These are phyloP conservation scores for Symphodus melops DNA, from an alignment of 2,113 vertebrate species.

Conservation along the genomic window DNA sequence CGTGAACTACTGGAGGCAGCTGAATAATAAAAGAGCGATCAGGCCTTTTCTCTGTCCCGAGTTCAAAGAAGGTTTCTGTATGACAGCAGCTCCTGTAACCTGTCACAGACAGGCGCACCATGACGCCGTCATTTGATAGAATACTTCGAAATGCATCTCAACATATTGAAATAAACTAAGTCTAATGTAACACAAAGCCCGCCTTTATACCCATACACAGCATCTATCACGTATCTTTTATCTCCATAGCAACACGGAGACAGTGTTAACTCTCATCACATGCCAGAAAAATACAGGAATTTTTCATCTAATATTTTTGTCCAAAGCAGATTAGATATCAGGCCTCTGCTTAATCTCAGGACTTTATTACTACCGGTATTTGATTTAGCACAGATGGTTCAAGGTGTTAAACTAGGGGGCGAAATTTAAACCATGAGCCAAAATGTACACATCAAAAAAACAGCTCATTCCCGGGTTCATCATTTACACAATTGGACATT, in stretches of 20 bases:
- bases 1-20: not conserved
- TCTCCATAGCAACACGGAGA: conserved; percentile 58
- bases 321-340: not conserved
- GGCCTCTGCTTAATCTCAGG: conserved; percentile 1
- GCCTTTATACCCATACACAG: not conserved
- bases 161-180: not conserved
- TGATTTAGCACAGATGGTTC: not conserved
- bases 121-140: not conserved
- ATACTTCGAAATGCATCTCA: not conserved
- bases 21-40: not conserved
- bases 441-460: not conserved
- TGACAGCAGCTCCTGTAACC: not conserved
- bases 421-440: not conserved
- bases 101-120: not conserved
- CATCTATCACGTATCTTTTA: conserved; percentile 16
- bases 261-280: conserved; percentile 15
- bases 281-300: conserved; percentile 32
- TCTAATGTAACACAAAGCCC: not conserved
- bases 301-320: conserved; percentile 37
- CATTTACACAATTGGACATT: conserved; percentile 11
- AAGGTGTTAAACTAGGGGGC: not conserved
- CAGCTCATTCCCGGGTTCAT: not conserved
- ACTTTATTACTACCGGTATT: not conserved
- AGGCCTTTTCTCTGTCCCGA: not conserved
- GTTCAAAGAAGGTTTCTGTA: not conserved